Evolutionary conservation across 92 coral and sea anemone genomes (phyloP).

Genomic region (Nematostella vectensis): DNA sequence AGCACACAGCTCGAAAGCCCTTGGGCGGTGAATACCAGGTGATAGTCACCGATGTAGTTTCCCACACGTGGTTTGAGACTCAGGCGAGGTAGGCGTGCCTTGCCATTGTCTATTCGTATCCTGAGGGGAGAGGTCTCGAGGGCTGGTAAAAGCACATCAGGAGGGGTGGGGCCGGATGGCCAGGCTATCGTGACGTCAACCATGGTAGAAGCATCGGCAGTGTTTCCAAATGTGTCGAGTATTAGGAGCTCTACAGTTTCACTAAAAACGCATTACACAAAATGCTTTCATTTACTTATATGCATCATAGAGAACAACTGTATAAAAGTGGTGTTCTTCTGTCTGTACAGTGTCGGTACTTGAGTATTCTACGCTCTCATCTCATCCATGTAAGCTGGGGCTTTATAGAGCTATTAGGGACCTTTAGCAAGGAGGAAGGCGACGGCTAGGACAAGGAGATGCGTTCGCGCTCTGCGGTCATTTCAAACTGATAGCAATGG

Average conservation of each 20-base stretch:
- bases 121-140: constrained; percentile 49
- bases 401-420: too few relatives aligned
- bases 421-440: too few relatives aligned
- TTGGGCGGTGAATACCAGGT: constrained; percentile 51
- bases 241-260: constrained; percentile 40
- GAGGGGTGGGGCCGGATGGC: constrained; percentile 46
- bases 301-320: background rate
- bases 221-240: constrained; percentile 40
- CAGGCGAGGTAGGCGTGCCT: constrained; percentile 60
- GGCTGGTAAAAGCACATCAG: constrained; percentile 33
- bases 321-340: background rate
- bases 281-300: background rate
- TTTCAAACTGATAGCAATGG: too few relatives aligned
- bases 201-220: constrained; percentile 29
- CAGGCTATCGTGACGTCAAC: constrained; percentile 41
- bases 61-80: constrained; percentile 56
- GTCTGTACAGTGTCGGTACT: too few relatives aligned
- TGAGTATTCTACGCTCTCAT: too few relatives aligned
- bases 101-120: constrained; percentile 39
- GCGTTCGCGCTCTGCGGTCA: too few relatives aligned
- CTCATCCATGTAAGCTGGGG: too few relatives aligned
- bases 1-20: constrained; percentile 30
- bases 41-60: constrained; percentile 68
- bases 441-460: too few relatives aligned
- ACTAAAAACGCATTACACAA: constrained; percentile 36